Evolutionary conservation across 2,113 vertebrate genomes (phyloP).

Genomic region (Emberiza fucata): DNA sequence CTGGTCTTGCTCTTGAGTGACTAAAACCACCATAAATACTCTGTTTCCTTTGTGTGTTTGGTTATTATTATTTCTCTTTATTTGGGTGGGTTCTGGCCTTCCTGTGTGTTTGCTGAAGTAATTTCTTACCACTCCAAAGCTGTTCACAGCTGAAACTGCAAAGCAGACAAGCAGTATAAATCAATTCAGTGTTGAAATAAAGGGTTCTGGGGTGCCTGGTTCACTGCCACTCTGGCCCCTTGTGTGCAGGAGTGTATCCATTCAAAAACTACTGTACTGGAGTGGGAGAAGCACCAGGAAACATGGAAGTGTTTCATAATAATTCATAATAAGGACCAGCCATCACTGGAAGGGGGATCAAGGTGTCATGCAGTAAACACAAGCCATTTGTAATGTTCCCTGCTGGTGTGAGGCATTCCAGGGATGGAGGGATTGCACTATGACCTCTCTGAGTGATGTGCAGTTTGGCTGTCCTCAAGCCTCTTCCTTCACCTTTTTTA

Average conservation of each 20-base stretch:
- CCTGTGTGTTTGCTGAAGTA: background rate
- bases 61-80: background rate
- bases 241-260: background rate
- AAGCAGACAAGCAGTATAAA: background rate
- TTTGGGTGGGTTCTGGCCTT: background rate
- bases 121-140: constrained; percentile 25
- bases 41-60: background rate
- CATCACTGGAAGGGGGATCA: background rate
- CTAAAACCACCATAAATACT: background rate
- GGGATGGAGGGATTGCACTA: constrained; percentile 68
- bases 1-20: background rate
- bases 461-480: constrained; percentile 67
- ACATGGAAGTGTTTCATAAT: background rate
- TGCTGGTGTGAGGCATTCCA: background rate
- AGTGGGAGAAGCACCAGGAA: background rate
- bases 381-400: constrained; percentile 61
- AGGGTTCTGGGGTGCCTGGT: background rate
- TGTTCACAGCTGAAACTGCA: background rate
- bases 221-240: background rate
- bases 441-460: constrained; percentile 90
- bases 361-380: constrained; percentile 29
- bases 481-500: constrained; percentile 65
- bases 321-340: background rate
- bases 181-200: background rate
- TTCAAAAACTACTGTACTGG: background rate